Conservation (phyloP, 2,113 vertebrate genomes). For the Recurvirostra avosetta region DNA sequence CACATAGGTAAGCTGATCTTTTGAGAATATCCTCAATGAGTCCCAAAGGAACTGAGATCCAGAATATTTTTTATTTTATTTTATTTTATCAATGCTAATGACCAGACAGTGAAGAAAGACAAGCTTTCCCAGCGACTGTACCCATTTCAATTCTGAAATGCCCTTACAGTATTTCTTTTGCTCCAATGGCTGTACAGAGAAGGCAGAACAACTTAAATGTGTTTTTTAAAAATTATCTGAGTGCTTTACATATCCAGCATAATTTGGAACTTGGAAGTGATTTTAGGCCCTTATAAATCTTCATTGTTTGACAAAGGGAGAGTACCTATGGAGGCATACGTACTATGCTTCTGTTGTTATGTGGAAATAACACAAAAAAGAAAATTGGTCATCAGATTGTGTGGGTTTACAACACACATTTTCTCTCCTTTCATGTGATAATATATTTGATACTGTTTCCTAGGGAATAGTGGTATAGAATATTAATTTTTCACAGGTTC, state of each 20-base stretch:
- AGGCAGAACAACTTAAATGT: background rate
- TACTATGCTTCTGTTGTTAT: background rate
- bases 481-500: constrained; percentile 41
- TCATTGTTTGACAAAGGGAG: background rate
- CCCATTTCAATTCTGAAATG: background rate
- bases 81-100: background rate
- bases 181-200: background rate
- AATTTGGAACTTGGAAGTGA: background rate
- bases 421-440: background rate
- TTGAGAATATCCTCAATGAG: background rate
- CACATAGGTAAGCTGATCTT: background rate
- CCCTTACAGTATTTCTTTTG: background rate
- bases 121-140: background rate
- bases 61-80: background rate
- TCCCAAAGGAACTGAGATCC: background rate
- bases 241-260: background rate
- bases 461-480: background rate
- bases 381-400: background rate
- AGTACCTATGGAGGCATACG: background rate
- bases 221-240: background rate
- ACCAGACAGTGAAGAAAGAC: background rate
- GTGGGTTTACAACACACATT: background rate
- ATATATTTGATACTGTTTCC: constrained; percentile 6
- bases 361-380: background rate
- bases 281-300: background rate